Evolutionary conservation across 2,113 vertebrate genomes (phyloP).

Genomic region (Anser cygnoides): DNA sequence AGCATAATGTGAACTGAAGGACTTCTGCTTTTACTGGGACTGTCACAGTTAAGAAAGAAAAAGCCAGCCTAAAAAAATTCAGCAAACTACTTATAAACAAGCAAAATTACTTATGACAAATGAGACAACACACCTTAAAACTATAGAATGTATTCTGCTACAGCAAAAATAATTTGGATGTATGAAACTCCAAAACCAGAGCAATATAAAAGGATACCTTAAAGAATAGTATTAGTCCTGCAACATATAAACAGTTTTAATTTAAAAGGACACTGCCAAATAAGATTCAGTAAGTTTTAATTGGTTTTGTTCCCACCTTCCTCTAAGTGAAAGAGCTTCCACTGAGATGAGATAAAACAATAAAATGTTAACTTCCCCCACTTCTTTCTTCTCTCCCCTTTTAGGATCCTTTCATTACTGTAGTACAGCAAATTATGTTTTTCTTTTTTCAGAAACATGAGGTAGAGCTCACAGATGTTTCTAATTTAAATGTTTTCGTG

Average conservation of each 20-base stretch:
- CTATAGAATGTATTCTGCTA: neutral
- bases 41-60: neutral
- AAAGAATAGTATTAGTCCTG: neutral
- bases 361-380: neutral
- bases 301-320: neutral
- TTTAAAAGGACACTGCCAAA: slow-evolving; percentile 55
- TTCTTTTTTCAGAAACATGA: neutral
- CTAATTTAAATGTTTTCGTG: neutral
- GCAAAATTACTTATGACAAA: neutral
- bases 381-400: neutral
- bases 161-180: neutral
- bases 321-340: neutral
- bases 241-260: neutral
- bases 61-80: neutral
- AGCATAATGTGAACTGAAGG: neutral
- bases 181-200: neutral
- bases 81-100: neutral
- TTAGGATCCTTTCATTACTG: neutral
- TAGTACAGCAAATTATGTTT: neutral
- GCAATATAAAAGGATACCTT: neutral
- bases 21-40: neutral
- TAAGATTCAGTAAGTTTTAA: neutral
- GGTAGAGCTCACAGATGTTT: neutral
- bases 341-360: neutral
- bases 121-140: neutral